Percentiles rank a stretch among this genome's conserved stretches.
These are phyloP conservation scores for Rattus norvegicus DNA, from an alignment of 2,113 vertebrate species.

Conservation along the genomic window DNA sequence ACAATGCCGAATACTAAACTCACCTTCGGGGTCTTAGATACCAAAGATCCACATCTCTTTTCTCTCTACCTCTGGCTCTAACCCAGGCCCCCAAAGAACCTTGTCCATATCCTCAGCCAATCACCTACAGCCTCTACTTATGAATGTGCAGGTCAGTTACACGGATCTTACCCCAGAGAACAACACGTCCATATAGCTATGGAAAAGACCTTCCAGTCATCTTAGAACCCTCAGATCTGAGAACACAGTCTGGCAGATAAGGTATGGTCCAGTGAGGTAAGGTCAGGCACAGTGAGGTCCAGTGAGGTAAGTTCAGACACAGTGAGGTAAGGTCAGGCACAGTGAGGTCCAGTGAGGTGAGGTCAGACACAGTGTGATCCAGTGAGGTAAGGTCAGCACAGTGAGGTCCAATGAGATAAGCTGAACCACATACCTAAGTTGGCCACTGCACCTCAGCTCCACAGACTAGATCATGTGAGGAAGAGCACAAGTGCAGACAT, in stretches of 20 bases:
- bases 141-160: neutral
- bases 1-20: neutral
- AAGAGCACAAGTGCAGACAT: neutral
- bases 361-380: too few species aligned
- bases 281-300: neutral
- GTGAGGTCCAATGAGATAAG: neutral
- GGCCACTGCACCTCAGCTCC: neutral
- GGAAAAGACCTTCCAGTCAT: neutral
- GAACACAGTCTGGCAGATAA: neutral
- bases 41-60: neutral
- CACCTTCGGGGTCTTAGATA: neutral
- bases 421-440: neutral
- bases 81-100: neutral
- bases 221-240: neutral
- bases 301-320: too few species aligned
- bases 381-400: too few species aligned
- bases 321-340: neutral
- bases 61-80: neutral
- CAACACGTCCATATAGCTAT: neutral
- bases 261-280: neutral
- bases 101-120: neutral
- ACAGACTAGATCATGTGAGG: neutral
- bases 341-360: too few species aligned
- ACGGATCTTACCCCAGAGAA: neutral
- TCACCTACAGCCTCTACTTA: neutral